phyloP scores from a whole-genome alignment of 2,113 vertebrate species.

The Telmatochromis bifrenatus region DNA sequence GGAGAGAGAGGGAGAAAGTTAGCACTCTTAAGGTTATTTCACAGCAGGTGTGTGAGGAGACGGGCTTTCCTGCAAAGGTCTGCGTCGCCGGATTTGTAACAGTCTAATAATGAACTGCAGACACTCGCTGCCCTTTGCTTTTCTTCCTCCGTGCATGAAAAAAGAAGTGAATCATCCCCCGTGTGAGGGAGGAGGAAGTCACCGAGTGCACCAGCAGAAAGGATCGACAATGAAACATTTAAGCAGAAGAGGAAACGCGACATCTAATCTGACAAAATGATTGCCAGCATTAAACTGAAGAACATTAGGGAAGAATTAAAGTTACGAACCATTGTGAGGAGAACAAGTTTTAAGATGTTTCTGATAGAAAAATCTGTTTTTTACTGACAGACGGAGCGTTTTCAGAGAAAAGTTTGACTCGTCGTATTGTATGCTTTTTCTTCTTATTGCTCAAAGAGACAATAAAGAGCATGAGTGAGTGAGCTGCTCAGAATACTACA shows the following conservation, averaged over 20 bases:
- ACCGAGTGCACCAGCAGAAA: background rate
- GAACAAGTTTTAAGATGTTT: background rate
- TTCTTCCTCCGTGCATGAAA: background rate
- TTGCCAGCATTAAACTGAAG: background rate
- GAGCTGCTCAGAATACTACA: background rate
- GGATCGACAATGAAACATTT: background rate
- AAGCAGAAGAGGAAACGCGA: background rate
- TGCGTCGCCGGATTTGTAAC: background rate
- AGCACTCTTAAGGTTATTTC: slow-evolving; percentile 38
- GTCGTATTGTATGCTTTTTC: background rate
- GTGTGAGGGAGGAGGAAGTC: background rate
- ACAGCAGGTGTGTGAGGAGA: slow-evolving; percentile 10
- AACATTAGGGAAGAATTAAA: background rate
- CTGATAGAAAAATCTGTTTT: background rate
- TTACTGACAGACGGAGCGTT: background rate
- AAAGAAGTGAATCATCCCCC: background rate
- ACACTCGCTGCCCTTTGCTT: background rate
- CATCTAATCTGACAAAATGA: slow-evolving; percentile 8
- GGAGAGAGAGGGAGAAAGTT: background rate
- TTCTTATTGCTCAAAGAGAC: background rate
- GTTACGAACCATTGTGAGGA: background rate
- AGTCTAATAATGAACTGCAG: background rate
- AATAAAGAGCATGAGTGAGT: background rate
- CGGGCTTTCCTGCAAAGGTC: slow-evolving; percentile 21
- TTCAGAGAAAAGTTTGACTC: background rate